Conservation (phyloP, 2,113 vertebrate species). For the Echinops telfairi region DNA sequence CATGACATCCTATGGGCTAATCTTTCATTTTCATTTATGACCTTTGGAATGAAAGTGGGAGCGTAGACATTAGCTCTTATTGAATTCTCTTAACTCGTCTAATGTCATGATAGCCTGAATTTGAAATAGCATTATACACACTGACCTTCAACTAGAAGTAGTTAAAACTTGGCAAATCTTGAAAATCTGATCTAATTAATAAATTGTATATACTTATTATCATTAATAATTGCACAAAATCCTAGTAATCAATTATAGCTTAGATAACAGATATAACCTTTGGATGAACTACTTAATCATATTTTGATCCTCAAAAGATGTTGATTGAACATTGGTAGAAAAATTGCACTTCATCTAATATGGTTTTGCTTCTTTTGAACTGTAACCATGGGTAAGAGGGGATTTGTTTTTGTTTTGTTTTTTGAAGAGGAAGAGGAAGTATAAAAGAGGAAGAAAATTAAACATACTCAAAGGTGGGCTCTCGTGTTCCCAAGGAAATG, state of each 20-base stretch:
- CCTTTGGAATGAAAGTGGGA: too few relatives aligned
- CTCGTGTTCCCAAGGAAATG: conserved; percentile 14
- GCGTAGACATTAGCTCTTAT: neutral
- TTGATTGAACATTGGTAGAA: neutral
- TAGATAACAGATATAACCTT: neutral
- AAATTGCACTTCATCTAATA: neutral
- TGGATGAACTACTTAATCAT: neutral
- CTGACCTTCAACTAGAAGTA: neutral
- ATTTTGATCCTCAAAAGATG: conserved; percentile 29
- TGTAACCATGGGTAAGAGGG: neutral
- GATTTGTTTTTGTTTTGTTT: too few relatives aligned
- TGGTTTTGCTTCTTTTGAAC: neutral
- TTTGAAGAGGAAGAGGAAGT: too few relatives aligned
- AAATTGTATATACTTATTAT: neutral
- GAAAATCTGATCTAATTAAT: neutral
- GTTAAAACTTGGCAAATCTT: neutral
- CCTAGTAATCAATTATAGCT: neutral
- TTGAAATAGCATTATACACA: neutral
- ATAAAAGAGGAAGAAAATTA: neutral
- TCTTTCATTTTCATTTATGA: neutral
- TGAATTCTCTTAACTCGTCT: neutral
- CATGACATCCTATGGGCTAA: neutral
- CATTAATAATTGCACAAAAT: neutral
- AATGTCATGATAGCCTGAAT: neutral
- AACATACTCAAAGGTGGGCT: neutral